A percentile compares a stretch with the other conserved stretches of the same genome.
Conservation (phyloP, 2,888 invertebrate species). For the Monopis laevigella region DNA sequence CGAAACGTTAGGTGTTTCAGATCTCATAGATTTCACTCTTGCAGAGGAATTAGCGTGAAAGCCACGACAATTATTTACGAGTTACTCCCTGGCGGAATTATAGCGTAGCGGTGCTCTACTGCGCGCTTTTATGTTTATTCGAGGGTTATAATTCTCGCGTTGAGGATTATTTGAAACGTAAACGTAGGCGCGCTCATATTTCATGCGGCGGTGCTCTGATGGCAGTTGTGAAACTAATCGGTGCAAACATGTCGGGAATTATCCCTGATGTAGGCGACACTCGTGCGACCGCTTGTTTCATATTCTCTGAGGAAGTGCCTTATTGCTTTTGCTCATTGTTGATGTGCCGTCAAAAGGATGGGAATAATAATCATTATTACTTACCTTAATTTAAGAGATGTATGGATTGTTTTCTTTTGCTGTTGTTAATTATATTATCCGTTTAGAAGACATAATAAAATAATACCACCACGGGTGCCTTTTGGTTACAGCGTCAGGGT, state of each 20-base stretch:
- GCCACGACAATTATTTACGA: conserved; percentile 54
- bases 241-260: conserved; percentile 47
- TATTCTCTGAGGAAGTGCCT: neutral
- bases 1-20: conserved; percentile 15
- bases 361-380: too few species aligned
- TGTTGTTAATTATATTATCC: too few species aligned
- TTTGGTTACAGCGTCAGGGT: too few species aligned
- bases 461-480: too few species aligned
- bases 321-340: conserved; percentile 2
- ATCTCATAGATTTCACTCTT: conserved; percentile 45
- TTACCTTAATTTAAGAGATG: too few species aligned
- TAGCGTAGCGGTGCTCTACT: conserved; percentile 15
- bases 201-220: conserved; percentile 38
- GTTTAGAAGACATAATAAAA: too few species aligned
- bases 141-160: conserved; percentile 48
- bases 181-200: conserved; percentile 49
- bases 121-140: conserved; percentile 50
- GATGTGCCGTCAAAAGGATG: too few species aligned
- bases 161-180: conserved; percentile 52
- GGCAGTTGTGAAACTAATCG: conserved; percentile 51
- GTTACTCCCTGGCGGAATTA: conserved; percentile 43
- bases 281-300: conserved; percentile 4
- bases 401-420: too few species aligned
- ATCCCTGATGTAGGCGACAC: conserved; percentile 23
- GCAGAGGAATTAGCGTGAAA: conserved; percentile 44